Base-by-base conservation (phyloP, 1,140 invertebrate species). In the Gryllus bimaculatus region DNA sequence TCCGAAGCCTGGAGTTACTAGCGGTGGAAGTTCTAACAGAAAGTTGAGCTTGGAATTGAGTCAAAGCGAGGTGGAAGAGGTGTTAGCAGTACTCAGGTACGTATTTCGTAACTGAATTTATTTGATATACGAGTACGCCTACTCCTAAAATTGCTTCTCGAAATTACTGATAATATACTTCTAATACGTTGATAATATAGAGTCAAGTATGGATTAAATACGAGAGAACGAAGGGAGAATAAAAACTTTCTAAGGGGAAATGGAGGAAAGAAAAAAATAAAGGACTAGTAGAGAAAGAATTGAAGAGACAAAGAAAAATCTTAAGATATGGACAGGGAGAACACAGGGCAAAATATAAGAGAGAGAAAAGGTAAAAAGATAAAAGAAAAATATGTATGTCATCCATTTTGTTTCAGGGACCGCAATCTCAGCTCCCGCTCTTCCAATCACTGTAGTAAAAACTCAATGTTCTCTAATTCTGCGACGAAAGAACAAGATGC, bases 41-140 rank as follows among this genome's bases (percentile, higher is more conserved):
- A 86, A 85, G 21, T 84, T 86, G 48, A 86, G 86, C 80, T 80
- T 88, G 47, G 87, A 87, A 76, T 80, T 88, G 26, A 88, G 88
- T 75, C 85, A 85, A 54, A 83, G 84, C 0, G 88, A 88, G 79
- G 85, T 88, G 77, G 84, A 88, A 79, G 87, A 88, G 81, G 87
- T 88, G 2, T 79, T 88, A 47, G 85, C 87, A 47, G 88, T 88
- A 8, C 78, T 88, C 13, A 78, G 78, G 77, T 80, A n/a, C 74
- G 77, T 74, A 48, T 20, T 26, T 20, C 1, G 26, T 75, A n/a
- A n/a, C 47, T 75, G 4, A 1, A 20, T 74, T 18, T 74, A 74
- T 39, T 39, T 39, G 5, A 39, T 39, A 39, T 39, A 39, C 1
- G 5, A 39, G 26, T 39, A 39, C 5, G 5, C 26, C 1, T 2